Percentiles rank a stretch among this genome's conserved stretches.
Conservation (phyloP, 2,888 invertebrate species). For the Acleris cristana region DNA sequence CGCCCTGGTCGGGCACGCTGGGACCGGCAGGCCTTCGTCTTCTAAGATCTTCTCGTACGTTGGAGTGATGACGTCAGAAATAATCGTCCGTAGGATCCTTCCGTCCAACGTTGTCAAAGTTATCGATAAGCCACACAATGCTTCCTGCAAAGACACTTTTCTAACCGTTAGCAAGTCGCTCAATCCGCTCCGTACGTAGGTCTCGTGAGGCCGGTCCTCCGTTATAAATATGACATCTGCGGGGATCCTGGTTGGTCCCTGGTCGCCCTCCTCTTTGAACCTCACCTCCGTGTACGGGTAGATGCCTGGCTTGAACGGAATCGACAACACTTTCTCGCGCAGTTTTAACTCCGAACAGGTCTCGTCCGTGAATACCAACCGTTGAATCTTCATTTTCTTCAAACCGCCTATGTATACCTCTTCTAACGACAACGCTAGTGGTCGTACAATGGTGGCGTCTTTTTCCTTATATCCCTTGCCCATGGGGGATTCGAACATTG, state of each 20-base stretch:
- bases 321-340: conserved; percentile 88
- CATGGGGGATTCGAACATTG: conserved; percentile 85
- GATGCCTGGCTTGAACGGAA: conserved; percentile 90
- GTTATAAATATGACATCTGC: conserved; percentile 90
- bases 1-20: conserved; percentile 82
- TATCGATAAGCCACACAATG: conserved; percentile 87
- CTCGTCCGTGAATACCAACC: conserved; percentile 86
- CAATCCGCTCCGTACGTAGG: conserved; percentile 85
- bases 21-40: conserved; percentile 89
- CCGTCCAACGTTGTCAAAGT: conserved; percentile 88
- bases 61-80: conserved; percentile 88
- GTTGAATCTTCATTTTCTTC: conserved; percentile 93
- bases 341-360: conserved; percentile 85
- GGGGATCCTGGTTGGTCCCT: conserved; percentile 88
- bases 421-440: conserved; percentile 78
- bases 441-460: conserved; percentile 75
- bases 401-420: conserved; percentile 88
- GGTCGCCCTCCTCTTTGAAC: conserved; percentile 92
- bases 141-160: conserved; percentile 86
- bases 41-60: conserved; percentile 87
- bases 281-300: conserved; percentile 88
- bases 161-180: conserved; percentile 86
- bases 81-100: conserved; percentile 86
- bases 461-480: conserved; percentile 86
- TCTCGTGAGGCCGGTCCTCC: conserved; percentile 88